Evolutionary conservation across 2,888 invertebrate genomes (phyloP).

Genomic region (Caenorhabditis panamensis): DNA sequence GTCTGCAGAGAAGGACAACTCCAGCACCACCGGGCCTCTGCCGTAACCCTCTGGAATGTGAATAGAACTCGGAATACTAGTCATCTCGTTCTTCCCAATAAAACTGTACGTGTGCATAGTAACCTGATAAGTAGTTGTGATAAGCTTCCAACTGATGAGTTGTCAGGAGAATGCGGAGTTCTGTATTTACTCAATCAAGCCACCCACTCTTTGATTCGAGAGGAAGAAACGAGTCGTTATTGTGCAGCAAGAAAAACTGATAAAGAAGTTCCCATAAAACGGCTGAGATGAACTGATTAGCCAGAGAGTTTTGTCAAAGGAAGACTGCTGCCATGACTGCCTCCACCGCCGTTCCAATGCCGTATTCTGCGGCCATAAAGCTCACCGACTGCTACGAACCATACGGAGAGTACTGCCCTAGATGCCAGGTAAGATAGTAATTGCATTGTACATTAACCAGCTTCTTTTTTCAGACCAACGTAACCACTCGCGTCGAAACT

Average conservation of each 20-base stretch:
- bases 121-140: no score
- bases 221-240: not conserved
- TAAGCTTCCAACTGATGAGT: no score
- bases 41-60: no score
- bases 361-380: not conserved
- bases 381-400: slow-evolving; percentile 17
- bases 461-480: slow-evolving; percentile 19
- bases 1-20: not conserved
- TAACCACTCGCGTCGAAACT: slow-evolving; percentile 19
- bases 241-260: not conserved
- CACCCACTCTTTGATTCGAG: no score
- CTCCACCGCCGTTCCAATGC: not conserved
- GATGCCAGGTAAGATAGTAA: not conserved
- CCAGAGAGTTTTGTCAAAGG: no score
- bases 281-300: not conserved
- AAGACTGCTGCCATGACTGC: not conserved
- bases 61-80: no score
- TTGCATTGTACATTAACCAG: not conserved
- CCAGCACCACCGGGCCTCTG: not conserved
- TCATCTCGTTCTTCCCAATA: no score
- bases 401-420: not conserved
- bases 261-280: not conserved
- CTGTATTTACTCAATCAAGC: no score
- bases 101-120: no score
- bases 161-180: no score